These are phyloP conservation scores for Drosophila koepferae DNA, from an alignment of 2,888 invertebrate species.

Conservation along the genomic window DNA sequence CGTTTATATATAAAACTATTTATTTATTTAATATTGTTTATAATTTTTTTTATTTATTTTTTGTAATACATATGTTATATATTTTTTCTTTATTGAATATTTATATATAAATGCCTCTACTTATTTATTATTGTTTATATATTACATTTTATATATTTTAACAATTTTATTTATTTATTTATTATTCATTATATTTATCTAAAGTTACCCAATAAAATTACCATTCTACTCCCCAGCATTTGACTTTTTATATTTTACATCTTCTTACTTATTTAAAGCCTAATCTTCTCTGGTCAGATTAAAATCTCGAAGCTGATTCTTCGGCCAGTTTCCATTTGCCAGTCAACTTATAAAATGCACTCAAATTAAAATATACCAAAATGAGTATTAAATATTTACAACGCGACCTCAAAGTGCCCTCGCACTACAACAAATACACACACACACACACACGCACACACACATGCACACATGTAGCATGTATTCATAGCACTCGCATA, in stretches of 20 bases:
- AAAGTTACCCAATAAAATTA: neutral
- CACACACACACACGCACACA: slow-evolving; percentile 1
- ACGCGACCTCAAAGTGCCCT: slow-evolving; percentile 38
- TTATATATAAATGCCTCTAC: too few relatives aligned
- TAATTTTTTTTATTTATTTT: too few relatives aligned
- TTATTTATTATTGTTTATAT: too few relatives aligned
- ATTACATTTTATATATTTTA: too few relatives aligned
- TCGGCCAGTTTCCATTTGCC: neutral
- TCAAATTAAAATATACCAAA: slow-evolving; percentile 53
- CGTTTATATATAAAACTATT: too few relatives aligned
- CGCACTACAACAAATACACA: slow-evolving; percentile 16
- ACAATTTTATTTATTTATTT: too few relatives aligned
- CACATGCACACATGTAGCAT: slow-evolving; percentile 4
- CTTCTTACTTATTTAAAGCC: neutral
- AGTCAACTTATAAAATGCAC: slow-evolving; percentile 14
- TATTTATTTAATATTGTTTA: too few relatives aligned
- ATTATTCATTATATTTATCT: too few relatives aligned
- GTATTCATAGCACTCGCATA: slow-evolving; percentile 28
- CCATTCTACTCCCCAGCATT: neutral
- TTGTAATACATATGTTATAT: too few relatives aligned
- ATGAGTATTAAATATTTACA: slow-evolving; percentile 71
- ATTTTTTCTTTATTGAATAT: too few relatives aligned
- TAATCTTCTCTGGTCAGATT: neutral
- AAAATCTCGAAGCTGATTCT: neutral
- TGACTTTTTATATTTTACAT: neutral